These are phyloP conservation scores for Choristoneura fumiferana DNA, from an alignment of 1,140 invertebrate species.

Conservation along the genomic window DNA sequence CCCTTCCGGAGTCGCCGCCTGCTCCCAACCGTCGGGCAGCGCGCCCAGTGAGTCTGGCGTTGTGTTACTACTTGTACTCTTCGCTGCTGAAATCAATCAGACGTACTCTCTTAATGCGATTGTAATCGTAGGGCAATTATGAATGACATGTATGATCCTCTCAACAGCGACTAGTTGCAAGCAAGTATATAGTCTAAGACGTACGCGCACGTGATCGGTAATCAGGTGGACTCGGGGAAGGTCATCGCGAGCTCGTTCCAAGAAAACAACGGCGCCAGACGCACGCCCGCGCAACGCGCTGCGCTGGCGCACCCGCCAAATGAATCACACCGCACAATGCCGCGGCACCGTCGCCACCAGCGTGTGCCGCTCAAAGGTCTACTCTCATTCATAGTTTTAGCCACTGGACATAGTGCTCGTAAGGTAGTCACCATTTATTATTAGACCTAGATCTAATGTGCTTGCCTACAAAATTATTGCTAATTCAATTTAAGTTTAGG, in stretches of 20 bases:
- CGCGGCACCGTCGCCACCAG: background rate
- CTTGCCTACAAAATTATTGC: no score
- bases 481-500: no score
- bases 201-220: slow-evolving; percentile 44
- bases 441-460: slow-evolving; percentile 1
- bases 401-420: slow-evolving; percentile 2
- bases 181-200: slow-evolving; percentile 35
- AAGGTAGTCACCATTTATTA: slow-evolving; percentile 15
- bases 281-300: slow-evolving; percentile 27
- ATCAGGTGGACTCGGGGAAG: slow-evolving; percentile 51
- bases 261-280: slow-evolving; percentile 53
- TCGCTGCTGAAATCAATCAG: slow-evolving; percentile 75
- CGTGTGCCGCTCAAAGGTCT: background rate
- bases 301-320: slow-evolving; percentile 14
- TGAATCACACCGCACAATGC: slow-evolving; percentile 1
- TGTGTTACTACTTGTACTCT: slow-evolving; percentile 74
- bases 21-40: slow-evolving; percentile 97
- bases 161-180: slow-evolving; percentile 74
- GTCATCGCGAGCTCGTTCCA: slow-evolving; percentile 51
- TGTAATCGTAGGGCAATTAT: slow-evolving; percentile 24
- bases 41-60: slow-evolving; percentile 83
- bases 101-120: slow-evolving; percentile 39
- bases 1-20: slow-evolving; percentile 94
- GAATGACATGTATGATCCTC: slow-evolving; percentile 48
- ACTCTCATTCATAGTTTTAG: slow-evolving; percentile 10